Conservation (phyloP, 2,888 invertebrate genomes). For the Papilio protenor region DNA sequence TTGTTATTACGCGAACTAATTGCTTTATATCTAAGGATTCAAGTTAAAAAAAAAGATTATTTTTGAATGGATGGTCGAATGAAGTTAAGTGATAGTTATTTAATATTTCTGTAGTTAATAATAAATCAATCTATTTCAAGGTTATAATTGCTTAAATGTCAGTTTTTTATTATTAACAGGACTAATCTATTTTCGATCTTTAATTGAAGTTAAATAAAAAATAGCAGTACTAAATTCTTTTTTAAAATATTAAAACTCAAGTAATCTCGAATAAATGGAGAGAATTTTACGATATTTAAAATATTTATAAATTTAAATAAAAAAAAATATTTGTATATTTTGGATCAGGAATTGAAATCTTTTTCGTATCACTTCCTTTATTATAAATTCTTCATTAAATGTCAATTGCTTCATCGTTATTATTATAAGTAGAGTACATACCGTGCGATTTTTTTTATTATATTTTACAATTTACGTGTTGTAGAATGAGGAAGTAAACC, state of each 20-base stretch:
- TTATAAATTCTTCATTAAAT: constrained; percentile 12
- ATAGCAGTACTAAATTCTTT: neutral
- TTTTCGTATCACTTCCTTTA: constrained; percentile 6
- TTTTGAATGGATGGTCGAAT: neutral
- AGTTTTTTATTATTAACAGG: neutral
- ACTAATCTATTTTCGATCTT: neutral
- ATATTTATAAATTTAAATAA: neutral
- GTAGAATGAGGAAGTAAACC: constrained; percentile 24
- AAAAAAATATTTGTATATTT: neutral
- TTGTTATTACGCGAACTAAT: neutral
- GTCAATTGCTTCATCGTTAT: constrained; percentile 1
- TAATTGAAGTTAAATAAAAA: neutral
- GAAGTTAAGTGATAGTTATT: neutral
- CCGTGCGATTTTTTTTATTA: neutral
- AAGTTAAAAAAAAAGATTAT: constrained; percentile 12
- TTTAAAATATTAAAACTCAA: neutral
- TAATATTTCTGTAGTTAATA: neutral
- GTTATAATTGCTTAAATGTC: constrained; percentile 11
- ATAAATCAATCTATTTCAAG: constrained; percentile 5
- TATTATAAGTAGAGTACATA: neutral
- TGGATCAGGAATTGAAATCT: neutral
- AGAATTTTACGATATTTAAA: neutral
- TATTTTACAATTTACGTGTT: neutral
- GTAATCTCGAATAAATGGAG: neutral
- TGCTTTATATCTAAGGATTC: constrained; percentile 33